A percentile compares a stretch with the other conserved stretches of the same genome.
Evolutionary conservation across 2,113 vertebrate genomes (phyloP).

Genomic region (Solea solea): DNA sequence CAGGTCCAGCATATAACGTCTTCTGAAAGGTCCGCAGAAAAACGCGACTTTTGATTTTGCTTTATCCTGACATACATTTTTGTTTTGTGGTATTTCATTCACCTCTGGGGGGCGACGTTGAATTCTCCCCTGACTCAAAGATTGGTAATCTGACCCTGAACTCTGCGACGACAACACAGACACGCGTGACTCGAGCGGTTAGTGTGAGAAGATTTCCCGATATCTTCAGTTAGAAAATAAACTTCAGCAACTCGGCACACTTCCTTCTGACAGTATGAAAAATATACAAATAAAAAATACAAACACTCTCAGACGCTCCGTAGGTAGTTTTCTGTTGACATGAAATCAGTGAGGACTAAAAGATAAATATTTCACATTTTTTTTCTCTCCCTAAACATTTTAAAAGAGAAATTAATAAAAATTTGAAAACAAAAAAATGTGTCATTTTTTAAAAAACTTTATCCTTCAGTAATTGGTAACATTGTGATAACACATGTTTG

Average conservation of each 20-base stretch:
- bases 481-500: conserved; percentile 61
- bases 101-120: too few relatives aligned
- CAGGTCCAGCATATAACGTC: too few relatives aligned
- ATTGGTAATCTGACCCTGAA: too few relatives aligned
- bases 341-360: conserved; percentile 80
- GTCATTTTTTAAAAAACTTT: conserved; percentile 65
- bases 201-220: conserved; percentile 69
- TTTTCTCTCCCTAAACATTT: conserved; percentile 57
- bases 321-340: conserved; percentile 83
- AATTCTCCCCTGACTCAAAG: too few relatives aligned
- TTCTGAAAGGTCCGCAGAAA: too few relatives aligned
- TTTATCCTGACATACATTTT: too few relatives aligned
- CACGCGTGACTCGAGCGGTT: conserved; percentile 38
- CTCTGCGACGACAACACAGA: too few relatives aligned
- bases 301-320: conserved; percentile 76
- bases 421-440: conserved; percentile 53
- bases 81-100: too few relatives aligned
- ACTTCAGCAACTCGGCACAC: conserved; percentile 71
- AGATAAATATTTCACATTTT: conserved; percentile 84
- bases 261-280: conserved; percentile 80
- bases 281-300: conserved; percentile 82
- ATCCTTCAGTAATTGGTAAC: conserved; percentile 77
- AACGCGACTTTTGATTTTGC: too few relatives aligned
- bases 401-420: conserved; percentile 57
- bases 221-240: conserved; percentile 75